Conservation (phyloP, 1,140 invertebrate genomes). For the Thereuonema tuberculata region DNA sequence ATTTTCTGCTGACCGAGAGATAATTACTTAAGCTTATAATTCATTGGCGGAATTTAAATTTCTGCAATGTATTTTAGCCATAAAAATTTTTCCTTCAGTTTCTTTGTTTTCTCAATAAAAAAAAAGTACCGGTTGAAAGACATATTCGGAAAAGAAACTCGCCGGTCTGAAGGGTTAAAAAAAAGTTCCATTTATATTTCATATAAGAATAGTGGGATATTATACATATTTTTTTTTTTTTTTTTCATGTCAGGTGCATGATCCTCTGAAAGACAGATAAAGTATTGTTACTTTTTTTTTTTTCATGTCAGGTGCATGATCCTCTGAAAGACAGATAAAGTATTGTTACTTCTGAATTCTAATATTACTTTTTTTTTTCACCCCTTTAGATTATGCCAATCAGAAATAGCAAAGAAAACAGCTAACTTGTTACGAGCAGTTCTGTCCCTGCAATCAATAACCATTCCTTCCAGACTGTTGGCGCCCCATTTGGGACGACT, state of each 20-base stretch:
- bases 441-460: slow-evolving; percentile 34
- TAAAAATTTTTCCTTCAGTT: too few species aligned
- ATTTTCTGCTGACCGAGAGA: too few species aligned
- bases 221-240: not conserved
- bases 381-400: slow-evolving; percentile 42
- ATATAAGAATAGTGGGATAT: not conserved
- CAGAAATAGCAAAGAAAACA: slow-evolving; percentile 47
- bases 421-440: slow-evolving; percentile 39
- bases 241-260: too few species aligned
- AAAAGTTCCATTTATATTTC: too few species aligned
- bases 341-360: not conserved
- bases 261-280: too few species aligned
- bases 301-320: not conserved
- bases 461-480: slow-evolving; percentile 31
- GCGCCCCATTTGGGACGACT: slow-evolving; percentile 39
- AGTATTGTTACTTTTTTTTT: not conserved
- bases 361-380: slow-evolving; percentile 11
- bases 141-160: too few species aligned
- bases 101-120: too few species aligned
- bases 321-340: not conserved
- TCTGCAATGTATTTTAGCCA: too few species aligned
- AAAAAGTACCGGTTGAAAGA: too few species aligned
- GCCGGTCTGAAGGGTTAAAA: too few species aligned
- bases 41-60: too few species aligned
- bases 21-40: too few species aligned